phyloP scores from a whole-genome alignment of 2,888 invertebrate species.

The Coleophora deauratella region DNA sequence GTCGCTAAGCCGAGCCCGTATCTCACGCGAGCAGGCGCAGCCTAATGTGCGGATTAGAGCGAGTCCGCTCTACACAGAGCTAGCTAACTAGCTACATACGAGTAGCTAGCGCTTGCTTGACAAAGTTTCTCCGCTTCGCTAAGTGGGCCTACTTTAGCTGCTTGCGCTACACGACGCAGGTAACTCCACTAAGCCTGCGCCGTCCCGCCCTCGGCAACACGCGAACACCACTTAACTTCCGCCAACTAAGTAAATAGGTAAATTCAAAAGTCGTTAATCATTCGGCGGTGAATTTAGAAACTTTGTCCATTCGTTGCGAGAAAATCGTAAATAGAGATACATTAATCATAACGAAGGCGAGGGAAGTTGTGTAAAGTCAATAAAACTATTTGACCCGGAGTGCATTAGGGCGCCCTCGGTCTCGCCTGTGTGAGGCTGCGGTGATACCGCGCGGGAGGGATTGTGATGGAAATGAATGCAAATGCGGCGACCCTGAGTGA shows the following conservation, averaged over 20 bases:
- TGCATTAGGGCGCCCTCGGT: slow-evolving; percentile 12
- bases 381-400: slow-evolving; percentile 28
- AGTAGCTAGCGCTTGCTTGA: too few species aligned
- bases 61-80: too few species aligned
- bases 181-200: too few species aligned
- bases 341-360: slow-evolving; percentile 14
- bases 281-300: slow-evolving; percentile 7
- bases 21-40: too few species aligned
- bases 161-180: too few species aligned
- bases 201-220: too few species aligned
- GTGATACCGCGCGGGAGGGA: slow-evolving; percentile 34
- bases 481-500: slow-evolving; percentile 36
- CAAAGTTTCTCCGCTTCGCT: too few species aligned
- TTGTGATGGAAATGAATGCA: slow-evolving; percentile 65
- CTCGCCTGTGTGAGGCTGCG: slow-evolving; percentile 22
- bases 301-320: slow-evolving; percentile 4
- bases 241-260: neutral
- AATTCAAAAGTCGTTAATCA: slow-evolving; percentile 9
- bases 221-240: too few species aligned
- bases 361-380: slow-evolving; percentile 21
- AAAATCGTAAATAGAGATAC: slow-evolving; percentile 5
- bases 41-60: too few species aligned
- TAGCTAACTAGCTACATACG: too few species aligned
- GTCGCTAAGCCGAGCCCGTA: too few species aligned
- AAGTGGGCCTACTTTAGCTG: too few species aligned